Base-by-base conservation (phyloP, 2,888 invertebrate species). In the Acleris cristana region DNA sequence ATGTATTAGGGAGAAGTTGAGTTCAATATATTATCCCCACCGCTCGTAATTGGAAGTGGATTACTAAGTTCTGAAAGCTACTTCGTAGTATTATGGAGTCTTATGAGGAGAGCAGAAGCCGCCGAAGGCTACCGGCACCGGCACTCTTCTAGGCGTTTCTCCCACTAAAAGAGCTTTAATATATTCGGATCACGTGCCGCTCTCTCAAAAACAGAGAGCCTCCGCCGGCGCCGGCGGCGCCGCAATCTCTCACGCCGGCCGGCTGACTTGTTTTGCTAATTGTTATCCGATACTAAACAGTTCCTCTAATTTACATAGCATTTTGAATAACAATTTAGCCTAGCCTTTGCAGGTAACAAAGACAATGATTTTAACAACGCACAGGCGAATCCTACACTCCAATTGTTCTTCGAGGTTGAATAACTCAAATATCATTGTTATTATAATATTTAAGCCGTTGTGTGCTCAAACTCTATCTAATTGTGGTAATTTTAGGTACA, bases 151-250 rank as follows among this genome's bases (percentile, higher is more conserved):
- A 71, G 71, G 73, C 61, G 69, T 69, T 56, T 55, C 68, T 57
- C 64, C 69, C 63, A 8, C 55, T 53, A 65, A 55, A 55, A 23
- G 66, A 74, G 67, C 71, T 69, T 71, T 78, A 79, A 80, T 77
- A 65, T 79, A 83, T 83, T 83, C 80, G 69, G 58, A 75, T 77
- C 82, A 83, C 80, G 79, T 69, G 71, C 73, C 40, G 56, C 34
- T 23, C 48, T 49, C 55, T 63, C 66, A 48, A 51, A 58, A 65
- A 69, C 58, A 66, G 18, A 23, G 53, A 62, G 34, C 62, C 58
- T 26, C 18, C 48, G 12, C 16, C 30, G 58, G 23, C 49, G 49
- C 48, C 54, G 26, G 19, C 18, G 44, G 40, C 56, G 49, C 19
- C 56, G 56, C 65, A 19, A 61, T 48, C 48, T 60, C 56, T 30